Evolutionary conservation across 1,140 invertebrate species (phyloP), one percentile per base, ranked within the genome.

Genomic region (Cardiocondyla obscurior): DNA sequence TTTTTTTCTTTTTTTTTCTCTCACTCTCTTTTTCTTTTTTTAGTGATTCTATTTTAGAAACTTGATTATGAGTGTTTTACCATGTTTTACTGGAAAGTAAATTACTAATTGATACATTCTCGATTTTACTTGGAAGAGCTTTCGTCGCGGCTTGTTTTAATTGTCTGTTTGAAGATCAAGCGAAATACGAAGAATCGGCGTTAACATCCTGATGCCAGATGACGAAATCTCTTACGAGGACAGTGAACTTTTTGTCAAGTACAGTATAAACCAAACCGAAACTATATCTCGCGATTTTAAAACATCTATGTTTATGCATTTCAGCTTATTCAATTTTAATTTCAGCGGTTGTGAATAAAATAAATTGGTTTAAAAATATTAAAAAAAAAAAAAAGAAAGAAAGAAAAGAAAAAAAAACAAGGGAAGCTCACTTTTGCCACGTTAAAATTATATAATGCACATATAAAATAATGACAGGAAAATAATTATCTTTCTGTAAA

Each of bases 191-290:
- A 36, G 69, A 46, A 81, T 36, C 36, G 74, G 49, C 46, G 44
- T 81, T 58, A 69, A 62, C 58, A 65, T 83, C 25, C 58, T 53
- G 72, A 83, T 57, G 81, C 53, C 53, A 69, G 53, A 60, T 49
- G 62, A 83, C 64, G 53, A 81, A 70, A 81, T 70, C 42, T 39
- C 16, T 30, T 58, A 62, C 39, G 42, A 7, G 22, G 14, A 25
- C 39, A 46, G 69, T n/a, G 22, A 19, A 49, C 16, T 73, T 49
- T 81, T 69, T 25, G 6, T 25, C 3, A 53, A 79, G 16, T 42
- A 19, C 19, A 44, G 2, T 22, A 30, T 60, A 30, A 44, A 22
- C 5, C 30, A 19, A 76, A 30, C 8, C 33, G n/a, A 57, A 42
- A 30, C 16, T 44, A 73, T 14, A 69, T 44, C 8, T 39, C 5